Evolutionary conservation across 2,113 vertebrate species (phyloP).

Genomic region (Columba livia): DNA sequence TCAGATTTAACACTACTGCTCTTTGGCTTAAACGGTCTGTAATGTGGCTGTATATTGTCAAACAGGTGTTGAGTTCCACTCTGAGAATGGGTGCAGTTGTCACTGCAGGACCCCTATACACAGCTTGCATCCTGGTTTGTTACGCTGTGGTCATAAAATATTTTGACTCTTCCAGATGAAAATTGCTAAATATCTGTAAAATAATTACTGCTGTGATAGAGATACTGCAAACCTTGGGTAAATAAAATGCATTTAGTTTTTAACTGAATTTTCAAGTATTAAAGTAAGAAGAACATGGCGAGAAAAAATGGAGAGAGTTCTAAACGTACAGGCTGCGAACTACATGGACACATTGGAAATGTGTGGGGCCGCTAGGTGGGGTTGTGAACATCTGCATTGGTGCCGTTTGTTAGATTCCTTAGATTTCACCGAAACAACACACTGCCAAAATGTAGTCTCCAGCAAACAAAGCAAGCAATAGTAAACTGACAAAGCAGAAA

Average conservation of each 20-base stretch:
- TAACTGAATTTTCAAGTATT: background rate
- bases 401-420: background rate
- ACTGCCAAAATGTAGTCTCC: background rate
- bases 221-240: background rate
- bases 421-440: background rate
- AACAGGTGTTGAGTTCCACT: background rate
- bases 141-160: background rate
- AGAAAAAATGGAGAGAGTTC: background rate
- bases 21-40: background rate
- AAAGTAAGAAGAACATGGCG: background rate
- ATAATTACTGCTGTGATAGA: background rate
- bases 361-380: constrained; percentile 56
- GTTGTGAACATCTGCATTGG: constrained; percentile 40
- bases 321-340: background rate
- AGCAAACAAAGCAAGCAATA: constrained; percentile 15
- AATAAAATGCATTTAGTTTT: background rate
- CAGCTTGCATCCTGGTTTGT: background rate
- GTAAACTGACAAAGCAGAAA: background rate
- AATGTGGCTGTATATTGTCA: background rate
- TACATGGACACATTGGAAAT: constrained; percentile 54
- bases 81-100: background rate
- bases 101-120: background rate
- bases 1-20: background rate
- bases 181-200: background rate
- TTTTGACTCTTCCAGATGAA: background rate